A percentile compares a stretch with the other conserved stretches of the same genome.
Evolutionary conservation across 2,888 invertebrate genomes (phyloP).

Genomic region (Cryptophagus acutangulus): DNA sequence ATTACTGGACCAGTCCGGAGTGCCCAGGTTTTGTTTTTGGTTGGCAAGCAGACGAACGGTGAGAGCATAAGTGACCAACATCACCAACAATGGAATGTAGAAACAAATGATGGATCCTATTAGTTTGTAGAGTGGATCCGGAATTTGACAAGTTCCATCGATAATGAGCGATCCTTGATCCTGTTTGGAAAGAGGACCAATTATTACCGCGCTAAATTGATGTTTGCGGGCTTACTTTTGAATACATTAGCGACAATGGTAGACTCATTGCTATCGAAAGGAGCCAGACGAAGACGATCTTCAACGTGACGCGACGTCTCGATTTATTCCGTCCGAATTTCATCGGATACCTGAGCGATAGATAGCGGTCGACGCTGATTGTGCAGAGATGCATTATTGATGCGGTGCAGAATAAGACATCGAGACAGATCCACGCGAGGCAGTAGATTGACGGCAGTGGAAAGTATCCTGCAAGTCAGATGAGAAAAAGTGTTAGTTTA

Average conservation of each 20-base stretch:
- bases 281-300: slow-evolving; percentile 92
- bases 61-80: slow-evolving; percentile 91
- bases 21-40: slow-evolving; percentile 70
- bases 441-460: slow-evolving; percentile 80
- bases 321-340: slow-evolving; percentile 88
- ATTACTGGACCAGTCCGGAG: slow-evolving; percentile 68
- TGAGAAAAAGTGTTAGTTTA: slow-evolving; percentile 5
- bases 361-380: slow-evolving; percentile 91
- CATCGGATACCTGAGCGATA: slow-evolving; percentile 89
- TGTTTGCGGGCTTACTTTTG: slow-evolving; percentile 58
- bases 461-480: slow-evolving; percentile 66
- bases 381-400: slow-evolving; percentile 97
- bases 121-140: slow-evolving; percentile 82
- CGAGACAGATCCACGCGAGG: slow-evolving; percentile 90
- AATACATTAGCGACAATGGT: slow-evolving; percentile 84
- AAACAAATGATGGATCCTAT: slow-evolving; percentile 94
- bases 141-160: slow-evolving; percentile 80
- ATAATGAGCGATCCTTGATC: slow-evolving; percentile 78
- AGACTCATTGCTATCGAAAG: slow-evolving; percentile 88
- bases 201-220: background rate
- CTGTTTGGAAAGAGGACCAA: slow-evolving; percentile 50
- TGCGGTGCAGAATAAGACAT: slow-evolving; percentile 93
- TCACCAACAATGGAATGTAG: slow-evolving; percentile 91
- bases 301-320: slow-evolving; percentile 74
- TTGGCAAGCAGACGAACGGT: slow-evolving; percentile 83